Evolutionary conservation across 2,888 invertebrate species (phyloP), one percentile per base, ranked within the genome.

Genomic region (Synanthedon vespiformis): DNA sequence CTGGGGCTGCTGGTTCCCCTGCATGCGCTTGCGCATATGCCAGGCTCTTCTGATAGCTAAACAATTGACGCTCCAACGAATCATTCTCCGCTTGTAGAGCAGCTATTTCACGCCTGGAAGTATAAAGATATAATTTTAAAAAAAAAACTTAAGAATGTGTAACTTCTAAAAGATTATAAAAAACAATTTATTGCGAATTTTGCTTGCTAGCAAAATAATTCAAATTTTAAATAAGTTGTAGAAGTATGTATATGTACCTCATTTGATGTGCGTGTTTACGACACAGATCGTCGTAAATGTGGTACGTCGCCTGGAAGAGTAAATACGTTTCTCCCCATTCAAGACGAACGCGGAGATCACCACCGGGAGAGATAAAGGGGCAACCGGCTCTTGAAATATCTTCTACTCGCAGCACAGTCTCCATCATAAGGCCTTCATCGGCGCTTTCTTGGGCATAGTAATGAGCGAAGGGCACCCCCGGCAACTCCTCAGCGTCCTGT

Each of bases 241-340:
- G 34, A 8, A 34, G 22, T 22, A 22, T 22, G 22, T 22, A 22
- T 4, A n/a, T n/a, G 70, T 77, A 93, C 93, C 92, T 91, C 94
- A 95, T 95, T 73, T 95, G 95, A 70, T 93, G 93, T 74, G 93
- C 93, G 77, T 95, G 94, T 57, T 93, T 85, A 60, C 94, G 89
- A 64, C 92, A 91, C 49, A 94, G 91, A 77, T 95, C 94, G 74
- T 95, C 95, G 74, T 94, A 93, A 69, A 93, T 92, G 80, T 94
- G 93, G 77, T 95, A 95, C 56, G 92, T 92, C 56, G 94, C 93
- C 75, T 93, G 93, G 75, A 93, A 93, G 54, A 95, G 90, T 53
- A 94, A 85, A 68, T 94, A 93, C 52, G 93, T 93, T 73, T 94
- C 94, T 64, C 92, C 90, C 94, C 94, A 95, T 70, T 95, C 94